Base-by-base conservation (phyloP, 2,113 vertebrate genomes). In the Illadopsis cleaveri region DNA sequence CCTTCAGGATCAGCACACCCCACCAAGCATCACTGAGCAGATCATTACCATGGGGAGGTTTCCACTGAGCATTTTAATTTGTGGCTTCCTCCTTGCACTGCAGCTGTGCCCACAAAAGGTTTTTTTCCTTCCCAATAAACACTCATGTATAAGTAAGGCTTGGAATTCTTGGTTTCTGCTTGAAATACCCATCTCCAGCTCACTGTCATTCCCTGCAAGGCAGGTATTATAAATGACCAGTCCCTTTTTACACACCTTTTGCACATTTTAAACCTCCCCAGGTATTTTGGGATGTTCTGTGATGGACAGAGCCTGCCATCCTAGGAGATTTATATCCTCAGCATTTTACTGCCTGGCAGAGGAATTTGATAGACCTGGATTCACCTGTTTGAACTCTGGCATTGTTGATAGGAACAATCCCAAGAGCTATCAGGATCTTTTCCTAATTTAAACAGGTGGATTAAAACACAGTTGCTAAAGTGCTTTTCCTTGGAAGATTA, bases 401-500 rank as follows among this genome's bases (percentile, higher is more conserved):
- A 3, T 14, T 68, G 69, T 35, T 61, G 78, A 56, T 16, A 20
- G 47, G 14, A 54, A 9, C 89, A 82, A 35, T 47, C 66, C 44
- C 24, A 69, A 33, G 70, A 80, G 79, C 79, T 48, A 2, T 31
- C 61, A 12, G 81, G 38, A 44, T 85, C 45, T 35, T 82, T 25
- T 80, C 40, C 68, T 60, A 38, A 51, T 90, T 92, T 65, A 50
- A 77, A 51, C 88, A 62, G 86, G 79, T 95, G 94, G 79, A 94
- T 94, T 88, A 90, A 88, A 88, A 80, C 25, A 3, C 16, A 86
- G 50, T 42, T 38, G 85, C 76, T 90, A 5, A 88, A 92, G 42
- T 82, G 75, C 66, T 82, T 94, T 85, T 95, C 66, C 66, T 65
- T 86, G 85, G 71, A 33, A 80, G 94, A 86, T 94, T 48, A 73